Evolutionary conservation across 30 jellyfish, hydroid and myxozoan species (phyloP), one percentile per base, ranked within the genome.

Genomic region (Cassiopea xamachana): DNA sequence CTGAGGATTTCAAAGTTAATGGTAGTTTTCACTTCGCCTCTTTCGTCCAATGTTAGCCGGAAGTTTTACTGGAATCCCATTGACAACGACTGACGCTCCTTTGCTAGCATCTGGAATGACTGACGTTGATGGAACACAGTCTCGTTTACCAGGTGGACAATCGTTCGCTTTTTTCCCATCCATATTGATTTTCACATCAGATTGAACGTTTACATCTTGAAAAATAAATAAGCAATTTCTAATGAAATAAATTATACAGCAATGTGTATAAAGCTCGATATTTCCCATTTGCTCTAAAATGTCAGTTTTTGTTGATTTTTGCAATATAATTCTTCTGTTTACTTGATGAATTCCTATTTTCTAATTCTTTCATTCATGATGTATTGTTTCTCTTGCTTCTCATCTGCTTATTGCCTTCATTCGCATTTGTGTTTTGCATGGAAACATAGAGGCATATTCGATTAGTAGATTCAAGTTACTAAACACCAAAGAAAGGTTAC

Each of bases 61-160:
- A 2, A 94, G 46, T 48, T 94, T 94, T 16, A 94, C 93, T 14
- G 98, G 98, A 1, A 94, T 83, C 17, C 98, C 98, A 76, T 94
- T 94, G 1, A 94, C 90, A 86, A 94, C 72, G 44, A 94, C 94
- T 17, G 97, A 82, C 2, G 97, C 97, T 2, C 92, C 87, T 48
- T 94, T 92, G 83, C 92, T 85, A 1, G 87, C 90, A 70, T 80
- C 93, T 50, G 91, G 86, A 14, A 70, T 73, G 14, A 97, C 62
- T 51, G 82, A 60, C 9, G 88, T 18, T 55, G 94, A 75, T 9
- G 84, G 91, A 45, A 89, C 95, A 71, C 97, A 83, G 61, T 81
- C 97, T 50, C 98, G 82, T 48, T 58, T 80, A 60, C 97, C 98
- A 0, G 98, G 94, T 3, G 97, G 96, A 10, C 96, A 92, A 86